Conservation (phyloP, 2,888 invertebrate species). For the Cerastis rubricosa region DNA sequence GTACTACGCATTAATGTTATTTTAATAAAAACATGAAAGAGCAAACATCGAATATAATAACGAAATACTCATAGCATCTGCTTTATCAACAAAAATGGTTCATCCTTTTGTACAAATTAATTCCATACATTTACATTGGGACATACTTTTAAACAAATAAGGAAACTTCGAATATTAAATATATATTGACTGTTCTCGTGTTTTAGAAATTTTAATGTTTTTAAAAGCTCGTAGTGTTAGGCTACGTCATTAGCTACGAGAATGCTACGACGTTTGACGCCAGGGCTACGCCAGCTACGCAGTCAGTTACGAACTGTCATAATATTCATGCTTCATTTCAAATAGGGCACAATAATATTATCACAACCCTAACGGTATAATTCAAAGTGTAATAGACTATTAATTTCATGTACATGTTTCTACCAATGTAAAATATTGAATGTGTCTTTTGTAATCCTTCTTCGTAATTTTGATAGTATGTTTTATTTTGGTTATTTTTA, state of each 20-base stretch:
- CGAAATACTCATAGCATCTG: not conserved
- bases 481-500: no score
- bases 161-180: not conserved
- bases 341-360: not conserved
- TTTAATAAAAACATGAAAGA: constrained; percentile 2
- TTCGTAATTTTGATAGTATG: not conserved
- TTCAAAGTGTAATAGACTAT: not conserved
- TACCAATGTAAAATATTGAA: not conserved
- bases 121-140: no score
- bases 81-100: not conserved
- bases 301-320: not conserved
- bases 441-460: not conserved
- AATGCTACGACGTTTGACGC: constrained; percentile 9
- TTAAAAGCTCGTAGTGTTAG: not conserved
- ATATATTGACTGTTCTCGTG: not conserved
- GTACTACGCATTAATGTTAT: not conserved
- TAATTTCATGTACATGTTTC: not conserved
- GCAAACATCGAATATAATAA: not conserved
- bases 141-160: not conserved
- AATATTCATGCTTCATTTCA: not conserved
- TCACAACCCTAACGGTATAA: no score
- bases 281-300: not conserved
- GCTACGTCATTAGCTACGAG: not conserved
- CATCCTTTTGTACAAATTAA: not conserved
- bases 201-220: not conserved